A percentile compares a stretch with the other conserved stretches of the same genome.
phyloP scores from a whole-genome alignment of 2,797 vertebrate genomes.

The Myotis vivesi region DNA sequence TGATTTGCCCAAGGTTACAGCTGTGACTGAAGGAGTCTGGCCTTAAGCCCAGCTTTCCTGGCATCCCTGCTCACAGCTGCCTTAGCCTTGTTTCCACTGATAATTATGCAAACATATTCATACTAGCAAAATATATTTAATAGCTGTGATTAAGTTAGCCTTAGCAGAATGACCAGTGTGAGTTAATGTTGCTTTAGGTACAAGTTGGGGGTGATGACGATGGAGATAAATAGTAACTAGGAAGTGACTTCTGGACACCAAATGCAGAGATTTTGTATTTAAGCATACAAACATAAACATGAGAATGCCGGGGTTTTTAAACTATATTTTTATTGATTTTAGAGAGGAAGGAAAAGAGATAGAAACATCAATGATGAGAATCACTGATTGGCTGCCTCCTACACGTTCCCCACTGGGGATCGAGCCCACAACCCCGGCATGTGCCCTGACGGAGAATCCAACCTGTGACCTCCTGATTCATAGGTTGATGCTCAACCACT shows the following conservation, averaged over 20 bases:
- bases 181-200: background rate
- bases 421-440: too few species aligned
- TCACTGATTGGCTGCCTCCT: too few species aligned
- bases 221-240: background rate
- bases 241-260: too few species aligned
- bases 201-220: background rate
- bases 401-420: too few species aligned
- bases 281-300: too few species aligned
- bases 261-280: background rate
- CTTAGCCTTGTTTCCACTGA: background rate
- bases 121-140: background rate
- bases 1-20: conserved; percentile 24
- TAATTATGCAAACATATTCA: background rate
- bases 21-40: conserved; percentile 14
- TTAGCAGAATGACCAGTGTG: background rate
- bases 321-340: too few species aligned
- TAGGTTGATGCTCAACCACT: too few species aligned
- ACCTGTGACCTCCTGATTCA: too few species aligned
- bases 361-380: too few species aligned
- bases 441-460: too few species aligned
- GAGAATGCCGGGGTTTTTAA: too few species aligned
- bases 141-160: background rate
- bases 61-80: background rate
- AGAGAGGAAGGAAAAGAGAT: too few species aligned
- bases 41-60: conserved; percentile 2